These are phyloP conservation scores for Lysandra coridon DNA, from an alignment of 2,888 invertebrate genomes.

Conservation along the genomic window DNA sequence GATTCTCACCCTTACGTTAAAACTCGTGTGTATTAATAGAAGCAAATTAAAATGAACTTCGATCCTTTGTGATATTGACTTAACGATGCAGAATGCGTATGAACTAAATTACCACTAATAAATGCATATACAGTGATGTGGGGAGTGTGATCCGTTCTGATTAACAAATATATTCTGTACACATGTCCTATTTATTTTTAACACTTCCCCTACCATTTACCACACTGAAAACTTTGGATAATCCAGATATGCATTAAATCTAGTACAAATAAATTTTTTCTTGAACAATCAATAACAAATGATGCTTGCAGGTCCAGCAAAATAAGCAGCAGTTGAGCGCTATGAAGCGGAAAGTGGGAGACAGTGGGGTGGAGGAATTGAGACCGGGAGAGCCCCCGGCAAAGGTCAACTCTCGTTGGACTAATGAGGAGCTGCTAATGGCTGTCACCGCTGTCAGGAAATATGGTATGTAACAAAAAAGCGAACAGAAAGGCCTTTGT, in stretches of 20 bases:
- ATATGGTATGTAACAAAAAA: slow-evolving; percentile 82
- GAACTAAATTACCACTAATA: slow-evolving; percentile 37
- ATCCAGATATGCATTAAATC: slow-evolving; percentile 71
- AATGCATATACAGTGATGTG: slow-evolving; percentile 51
- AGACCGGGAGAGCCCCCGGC: slow-evolving; percentile 82
- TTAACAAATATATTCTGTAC: slow-evolving; percentile 72
- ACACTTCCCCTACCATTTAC: slow-evolving; percentile 47
- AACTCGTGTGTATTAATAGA: slow-evolving; percentile 13
- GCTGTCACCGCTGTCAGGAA: slow-evolving; percentile 94
- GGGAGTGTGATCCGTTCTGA: slow-evolving; percentile 56
- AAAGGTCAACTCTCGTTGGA: slow-evolving; percentile 94
- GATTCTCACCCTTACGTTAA: slow-evolving; percentile 62
- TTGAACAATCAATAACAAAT: not conserved
- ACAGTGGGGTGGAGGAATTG: slow-evolving; percentile 81
- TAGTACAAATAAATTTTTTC: not conserved
- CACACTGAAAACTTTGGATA: slow-evolving; percentile 62
- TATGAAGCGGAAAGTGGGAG: slow-evolving; percentile 88
- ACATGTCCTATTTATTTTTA: slow-evolving; percentile 53
- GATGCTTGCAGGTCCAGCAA: slow-evolving; percentile 88
- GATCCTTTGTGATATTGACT: not conserved
- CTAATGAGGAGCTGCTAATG: slow-evolving; percentile 93
- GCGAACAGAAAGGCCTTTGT: too few species aligned
- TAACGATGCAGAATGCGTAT: slow-evolving; percentile 9
- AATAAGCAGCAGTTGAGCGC: slow-evolving; percentile 96
- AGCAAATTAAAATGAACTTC: not conserved